Conservation (phyloP, 2,113 vertebrate genomes). For the Rhea americana region DNA sequence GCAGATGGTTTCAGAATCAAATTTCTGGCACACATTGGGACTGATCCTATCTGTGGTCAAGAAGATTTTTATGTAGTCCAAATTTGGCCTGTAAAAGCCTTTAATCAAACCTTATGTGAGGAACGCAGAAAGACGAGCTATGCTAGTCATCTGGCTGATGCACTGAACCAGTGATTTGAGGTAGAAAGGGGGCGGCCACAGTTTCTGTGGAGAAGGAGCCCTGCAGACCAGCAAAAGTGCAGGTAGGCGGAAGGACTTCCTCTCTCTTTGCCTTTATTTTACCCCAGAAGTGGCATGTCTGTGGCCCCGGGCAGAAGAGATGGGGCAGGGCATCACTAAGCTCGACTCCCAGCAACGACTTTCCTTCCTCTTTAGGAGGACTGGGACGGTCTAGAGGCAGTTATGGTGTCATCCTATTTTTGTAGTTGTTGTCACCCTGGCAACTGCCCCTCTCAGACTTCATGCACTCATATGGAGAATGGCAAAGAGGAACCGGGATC, state of each 20-base stretch:
- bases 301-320: not conserved
- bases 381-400: not conserved
- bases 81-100: not conserved
- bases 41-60: not conserved
- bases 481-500: slow-evolving; percentile 52
- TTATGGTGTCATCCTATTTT: slow-evolving; percentile 11
- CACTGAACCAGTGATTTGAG: not conserved
- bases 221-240: not conserved
- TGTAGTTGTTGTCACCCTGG: not conserved
- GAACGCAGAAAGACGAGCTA: not conserved
- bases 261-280: not conserved
- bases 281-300: fast-evolving
- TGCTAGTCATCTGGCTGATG: not conserved
- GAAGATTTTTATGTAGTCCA: not conserved
- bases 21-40: not conserved
- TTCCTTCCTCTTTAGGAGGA: not conserved
- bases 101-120: not conserved
- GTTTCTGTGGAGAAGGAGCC: not conserved
- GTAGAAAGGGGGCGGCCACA: fast-evolving
- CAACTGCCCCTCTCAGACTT: not conserved
- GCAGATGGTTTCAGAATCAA: not conserved
- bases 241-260: not conserved
- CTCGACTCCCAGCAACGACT: not conserved
- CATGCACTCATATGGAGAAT: slow-evolving; percentile 1
- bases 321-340: not conserved